These are phyloP conservation scores for Erythrocercus mccallii DNA, from an alignment of 2,113 vertebrate species.

Conservation along the genomic window DNA sequence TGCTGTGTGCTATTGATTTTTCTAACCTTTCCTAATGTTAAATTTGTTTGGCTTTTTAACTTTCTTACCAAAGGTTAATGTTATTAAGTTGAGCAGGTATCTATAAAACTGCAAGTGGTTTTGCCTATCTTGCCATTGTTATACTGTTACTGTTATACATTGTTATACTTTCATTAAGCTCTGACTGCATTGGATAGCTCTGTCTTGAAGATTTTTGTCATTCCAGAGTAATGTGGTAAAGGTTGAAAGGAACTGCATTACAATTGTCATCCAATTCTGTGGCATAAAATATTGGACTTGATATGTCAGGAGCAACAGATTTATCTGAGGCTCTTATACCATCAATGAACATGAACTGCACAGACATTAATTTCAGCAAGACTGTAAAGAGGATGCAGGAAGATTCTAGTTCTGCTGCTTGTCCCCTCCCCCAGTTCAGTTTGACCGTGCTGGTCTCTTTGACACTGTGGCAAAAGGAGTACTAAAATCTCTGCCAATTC, in stretches of 20 bases:
- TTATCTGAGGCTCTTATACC: neutral
- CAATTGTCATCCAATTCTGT: neutral
- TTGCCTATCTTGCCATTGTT: neutral
- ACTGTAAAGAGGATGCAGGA: neutral
- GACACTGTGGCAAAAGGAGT: neutral
- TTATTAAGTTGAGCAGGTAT: conserved; percentile 10
- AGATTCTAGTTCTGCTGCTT: neutral
- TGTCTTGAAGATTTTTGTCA: neutral
- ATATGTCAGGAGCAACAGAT: neutral
- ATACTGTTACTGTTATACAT: no score
- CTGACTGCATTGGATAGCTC: neutral
- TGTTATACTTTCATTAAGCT: conserved; percentile 34
- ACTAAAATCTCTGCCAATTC: neutral
- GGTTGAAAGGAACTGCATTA: neutral
- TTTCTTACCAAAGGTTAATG: conserved; percentile 54
- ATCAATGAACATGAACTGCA: neutral
- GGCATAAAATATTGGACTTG: neutral
- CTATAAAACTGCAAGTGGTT: neutral
- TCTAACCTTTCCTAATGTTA: conserved; percentile 60
- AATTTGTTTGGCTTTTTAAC: conserved; percentile 49
- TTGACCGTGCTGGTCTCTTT: neutral
- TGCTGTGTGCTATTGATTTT: conserved; percentile 54
- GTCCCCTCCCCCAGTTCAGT: neutral
- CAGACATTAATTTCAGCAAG: neutral
- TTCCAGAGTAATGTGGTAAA: neutral